Percentiles rank a stretch among this genome's conserved stretches.
Evolutionary conservation across 2,888 invertebrate species (phyloP).

Genomic region (Morinoia aosen): DNA sequence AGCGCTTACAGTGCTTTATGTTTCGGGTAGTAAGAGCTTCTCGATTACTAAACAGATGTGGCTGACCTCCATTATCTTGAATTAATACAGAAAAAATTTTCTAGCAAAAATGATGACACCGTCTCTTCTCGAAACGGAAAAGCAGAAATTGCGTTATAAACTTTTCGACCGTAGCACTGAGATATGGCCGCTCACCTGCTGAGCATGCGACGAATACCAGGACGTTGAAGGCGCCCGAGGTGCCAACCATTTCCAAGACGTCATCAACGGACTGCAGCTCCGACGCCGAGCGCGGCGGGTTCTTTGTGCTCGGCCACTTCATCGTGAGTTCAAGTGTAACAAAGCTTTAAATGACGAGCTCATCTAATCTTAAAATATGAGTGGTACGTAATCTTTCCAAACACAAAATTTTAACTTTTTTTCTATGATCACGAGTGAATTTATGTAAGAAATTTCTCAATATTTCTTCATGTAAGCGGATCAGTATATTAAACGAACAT

Average conservation of each 20-base stretch:
- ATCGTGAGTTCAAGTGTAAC: not conserved
- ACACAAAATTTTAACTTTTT: too few relatives aligned
- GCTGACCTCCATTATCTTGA: not conserved
- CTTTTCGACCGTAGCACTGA: not conserved
- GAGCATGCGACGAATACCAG: conserved; percentile 32
- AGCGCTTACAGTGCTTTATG: not conserved
- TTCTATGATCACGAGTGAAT: too few relatives aligned
- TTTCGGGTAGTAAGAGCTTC: not conserved
- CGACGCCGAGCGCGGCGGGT: not conserved
- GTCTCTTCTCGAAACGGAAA: not conserved
- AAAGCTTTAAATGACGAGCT: not conserved
- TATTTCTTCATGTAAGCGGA: too few relatives aligned
- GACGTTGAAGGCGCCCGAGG: conserved; percentile 14
- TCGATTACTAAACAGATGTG: not conserved
- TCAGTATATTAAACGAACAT: too few relatives aligned
- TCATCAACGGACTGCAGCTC: conserved; percentile 19
- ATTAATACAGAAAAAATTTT: not conserved
- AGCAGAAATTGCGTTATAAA: not conserved
- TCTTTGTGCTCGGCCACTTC: not conserved
- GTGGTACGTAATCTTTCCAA: not conserved
- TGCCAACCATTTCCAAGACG: conserved; percentile 36
- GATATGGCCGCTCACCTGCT: not conserved
- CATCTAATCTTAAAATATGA: not conserved
- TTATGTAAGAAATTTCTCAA: too few relatives aligned
- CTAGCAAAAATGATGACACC: not conserved